Evolutionary conservation across 2,113 vertebrate genomes (phyloP).

Genomic region (Hucho hucho): DNA sequence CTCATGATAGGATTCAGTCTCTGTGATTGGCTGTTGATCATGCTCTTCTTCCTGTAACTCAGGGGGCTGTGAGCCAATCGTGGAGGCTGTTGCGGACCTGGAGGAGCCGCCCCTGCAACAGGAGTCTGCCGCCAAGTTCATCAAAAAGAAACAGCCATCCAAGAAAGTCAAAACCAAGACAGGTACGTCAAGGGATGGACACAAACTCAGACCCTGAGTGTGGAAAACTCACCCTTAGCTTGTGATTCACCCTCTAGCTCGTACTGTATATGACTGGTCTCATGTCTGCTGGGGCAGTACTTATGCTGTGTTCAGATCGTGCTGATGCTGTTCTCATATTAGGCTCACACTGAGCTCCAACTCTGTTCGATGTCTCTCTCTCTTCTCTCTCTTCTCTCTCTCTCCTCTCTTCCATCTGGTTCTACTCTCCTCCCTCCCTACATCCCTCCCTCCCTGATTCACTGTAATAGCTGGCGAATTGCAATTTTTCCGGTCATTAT

Average conservation of each 20-base stretch:
- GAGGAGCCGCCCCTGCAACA: conserved; percentile 70
- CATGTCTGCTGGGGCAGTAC: not conserved
- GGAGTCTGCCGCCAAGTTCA: conserved; percentile 64
- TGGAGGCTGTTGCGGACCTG: conserved; percentile 74
- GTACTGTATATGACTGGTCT: no score
- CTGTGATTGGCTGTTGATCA: not conserved
- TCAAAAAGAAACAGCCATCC: conserved; percentile 65
- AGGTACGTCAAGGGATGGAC: conserved; percentile 65
- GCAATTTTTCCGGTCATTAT: conserved; percentile 49
- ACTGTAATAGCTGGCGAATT: conserved; percentile 47
- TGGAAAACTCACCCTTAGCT: not conserved
- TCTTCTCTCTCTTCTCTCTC: no score
- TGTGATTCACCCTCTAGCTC: not conserved
- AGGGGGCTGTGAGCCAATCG: conserved; percentile 83
- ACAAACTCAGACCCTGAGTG: no score
- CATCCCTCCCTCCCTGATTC: conserved; percentile 32
- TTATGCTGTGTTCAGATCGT: not conserved
- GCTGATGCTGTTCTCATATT: not conserved
- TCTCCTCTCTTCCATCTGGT: conserved; percentile 36
- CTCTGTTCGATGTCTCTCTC: no score
- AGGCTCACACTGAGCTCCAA: not conserved
- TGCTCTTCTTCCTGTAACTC: conserved; percentile 35
- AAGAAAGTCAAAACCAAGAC: conserved; percentile 68
- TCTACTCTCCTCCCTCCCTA: conserved; percentile 25
- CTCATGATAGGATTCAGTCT: no score